phyloP scores from a whole-genome alignment of 2,113 vertebrate genomes.

The Bubo bubo region DNA sequence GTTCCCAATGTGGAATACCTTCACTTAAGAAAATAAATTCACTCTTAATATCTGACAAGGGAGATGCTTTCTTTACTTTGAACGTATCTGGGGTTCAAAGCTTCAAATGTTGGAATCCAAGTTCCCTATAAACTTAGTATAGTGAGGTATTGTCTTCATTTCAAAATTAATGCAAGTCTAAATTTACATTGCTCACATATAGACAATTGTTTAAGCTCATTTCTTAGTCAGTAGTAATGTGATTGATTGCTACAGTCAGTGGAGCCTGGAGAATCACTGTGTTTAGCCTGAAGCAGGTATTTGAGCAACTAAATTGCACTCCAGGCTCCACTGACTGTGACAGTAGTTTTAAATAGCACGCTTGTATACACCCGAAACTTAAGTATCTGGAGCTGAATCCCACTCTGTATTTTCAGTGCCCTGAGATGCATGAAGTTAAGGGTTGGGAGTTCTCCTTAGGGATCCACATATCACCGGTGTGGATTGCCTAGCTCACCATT shows the following conservation, averaged over 20 bases:
- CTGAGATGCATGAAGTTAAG: not conserved
- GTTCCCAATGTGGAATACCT: not conserved
- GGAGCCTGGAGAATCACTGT: not conserved
- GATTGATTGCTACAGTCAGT: not conserved
- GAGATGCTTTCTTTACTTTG: not conserved
- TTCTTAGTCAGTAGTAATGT: not conserved
- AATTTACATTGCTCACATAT: not conserved
- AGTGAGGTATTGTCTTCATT: not conserved
- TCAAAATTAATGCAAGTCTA: not conserved
- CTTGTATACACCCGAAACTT: not conserved
- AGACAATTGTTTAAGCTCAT: not conserved
- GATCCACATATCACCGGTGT: fast-evolving
- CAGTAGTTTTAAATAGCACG: not conserved
- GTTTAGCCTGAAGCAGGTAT: not conserved
- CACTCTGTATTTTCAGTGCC: not conserved
- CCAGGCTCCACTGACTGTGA: not conserved
- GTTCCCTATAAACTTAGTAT: not conserved
- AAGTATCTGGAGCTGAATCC: not conserved
- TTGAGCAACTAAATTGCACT: not conserved
- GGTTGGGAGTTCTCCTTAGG: not conserved
- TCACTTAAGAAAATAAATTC: not conserved
- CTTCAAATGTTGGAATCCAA: not conserved
- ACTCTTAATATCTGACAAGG: not conserved
- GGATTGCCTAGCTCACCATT: not conserved
- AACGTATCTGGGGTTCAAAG: not conserved